Conservation (phyloP, 2,113 vertebrate species). For the Callipepla squamata region DNA sequence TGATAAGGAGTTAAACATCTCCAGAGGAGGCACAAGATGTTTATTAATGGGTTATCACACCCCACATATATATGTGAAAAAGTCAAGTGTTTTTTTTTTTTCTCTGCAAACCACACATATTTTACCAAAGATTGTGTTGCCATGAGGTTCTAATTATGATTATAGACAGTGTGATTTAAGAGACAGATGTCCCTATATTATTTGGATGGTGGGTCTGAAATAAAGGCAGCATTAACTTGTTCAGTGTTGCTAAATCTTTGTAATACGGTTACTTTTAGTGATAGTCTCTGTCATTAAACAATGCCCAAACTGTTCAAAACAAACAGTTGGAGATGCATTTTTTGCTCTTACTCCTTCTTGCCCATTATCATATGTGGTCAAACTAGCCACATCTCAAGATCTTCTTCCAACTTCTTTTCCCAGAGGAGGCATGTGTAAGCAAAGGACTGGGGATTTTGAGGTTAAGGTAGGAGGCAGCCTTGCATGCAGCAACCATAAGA, state of each 20-base stretch:
- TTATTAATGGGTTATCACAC: slow-evolving; percentile 27
- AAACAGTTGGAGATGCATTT: rapidly evolving
- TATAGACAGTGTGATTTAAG: not conserved
- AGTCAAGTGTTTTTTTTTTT: not conserved
- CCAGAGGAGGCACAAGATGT: not conserved
- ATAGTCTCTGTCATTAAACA: not conserved
- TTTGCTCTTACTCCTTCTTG: not conserved
- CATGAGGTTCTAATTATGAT: not conserved
- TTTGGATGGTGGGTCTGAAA: rapidly evolving
- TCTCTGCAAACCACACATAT: not conserved
- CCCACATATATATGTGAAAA: slow-evolving; percentile 23
- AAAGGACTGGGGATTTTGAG: no score
- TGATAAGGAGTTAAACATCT: slow-evolving; percentile 48
- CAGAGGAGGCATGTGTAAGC: no score
- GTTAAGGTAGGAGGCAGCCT: no score
- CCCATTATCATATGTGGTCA: rapidly evolving
- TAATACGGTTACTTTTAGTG: not conserved
- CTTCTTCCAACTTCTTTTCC: not conserved
- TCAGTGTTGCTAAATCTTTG: not conserved
- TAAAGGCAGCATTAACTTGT: not conserved
- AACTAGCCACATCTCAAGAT: not conserved
- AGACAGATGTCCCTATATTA: not conserved
- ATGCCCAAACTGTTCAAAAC: not conserved
- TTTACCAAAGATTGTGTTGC: not conserved
- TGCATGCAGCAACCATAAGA: no score